Evolutionary conservation across 2,113 vertebrate species (phyloP).

Genomic region (Anser brachyrhynchus): DNA sequence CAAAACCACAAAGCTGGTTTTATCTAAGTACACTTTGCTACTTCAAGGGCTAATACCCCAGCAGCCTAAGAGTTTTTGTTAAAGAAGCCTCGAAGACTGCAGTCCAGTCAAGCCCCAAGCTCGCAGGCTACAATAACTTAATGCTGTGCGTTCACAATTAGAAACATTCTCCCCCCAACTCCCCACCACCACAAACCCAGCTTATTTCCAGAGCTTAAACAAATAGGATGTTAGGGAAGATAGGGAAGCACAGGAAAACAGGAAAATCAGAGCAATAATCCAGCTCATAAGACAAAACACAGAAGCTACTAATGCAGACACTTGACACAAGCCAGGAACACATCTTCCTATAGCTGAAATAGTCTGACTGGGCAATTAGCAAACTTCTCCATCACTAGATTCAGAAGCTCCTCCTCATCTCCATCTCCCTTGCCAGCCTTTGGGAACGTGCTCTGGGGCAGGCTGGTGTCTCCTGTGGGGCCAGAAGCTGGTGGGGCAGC

Average conservation of each 20-base stretch:
- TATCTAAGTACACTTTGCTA: neutral
- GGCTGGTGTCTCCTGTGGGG: fast-evolving
- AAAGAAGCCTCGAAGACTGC: neutral
- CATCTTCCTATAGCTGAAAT: neutral
- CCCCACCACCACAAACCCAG: neutral
- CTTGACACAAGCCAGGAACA: neutral
- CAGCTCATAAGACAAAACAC: neutral
- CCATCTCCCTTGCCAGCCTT: neutral
- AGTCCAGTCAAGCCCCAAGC: neutral
- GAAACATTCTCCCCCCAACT: neutral
- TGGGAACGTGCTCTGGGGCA: neutral
- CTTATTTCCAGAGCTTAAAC: neutral
- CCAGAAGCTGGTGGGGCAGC: neutral
- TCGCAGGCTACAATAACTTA: neutral
- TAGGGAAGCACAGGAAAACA: neutral
- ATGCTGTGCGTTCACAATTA: neutral
- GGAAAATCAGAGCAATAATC: neutral
- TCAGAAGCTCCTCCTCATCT: neutral
- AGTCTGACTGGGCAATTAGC: neutral
- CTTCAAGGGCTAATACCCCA: neutral
- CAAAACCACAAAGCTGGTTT: neutral
- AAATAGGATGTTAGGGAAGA: neutral
- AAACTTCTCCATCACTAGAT: neutral
- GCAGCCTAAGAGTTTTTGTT: neutral
- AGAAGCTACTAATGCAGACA: neutral